These are phyloP conservation scores for Eremophila alpestris DNA, from an alignment of 2,797 vertebrate genomes.

Conservation along the genomic window DNA sequence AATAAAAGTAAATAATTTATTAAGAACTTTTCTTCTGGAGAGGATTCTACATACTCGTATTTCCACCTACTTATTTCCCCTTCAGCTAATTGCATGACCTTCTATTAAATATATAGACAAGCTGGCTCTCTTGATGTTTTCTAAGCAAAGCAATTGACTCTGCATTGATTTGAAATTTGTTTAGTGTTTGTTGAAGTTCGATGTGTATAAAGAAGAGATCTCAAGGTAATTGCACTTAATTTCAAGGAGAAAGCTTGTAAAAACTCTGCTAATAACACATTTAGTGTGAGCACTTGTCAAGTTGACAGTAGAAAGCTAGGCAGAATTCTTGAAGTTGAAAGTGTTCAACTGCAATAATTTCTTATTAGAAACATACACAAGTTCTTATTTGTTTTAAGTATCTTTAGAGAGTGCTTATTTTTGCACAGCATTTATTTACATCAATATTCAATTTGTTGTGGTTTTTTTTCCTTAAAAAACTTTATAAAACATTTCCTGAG, in stretches of 20 bases:
- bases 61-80: background rate
- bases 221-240: background rate
- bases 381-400: background rate
- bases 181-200: background rate
- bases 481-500: background rate
- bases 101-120: background rate
- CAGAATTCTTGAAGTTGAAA: background rate
- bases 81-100: background rate
- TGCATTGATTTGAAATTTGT: conserved; percentile 11
- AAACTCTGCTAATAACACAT: background rate
- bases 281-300: background rate
- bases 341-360: background rate
- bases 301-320: background rate
- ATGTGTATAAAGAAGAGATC: background rate
- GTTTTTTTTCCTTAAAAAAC: background rate
- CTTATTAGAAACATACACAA: background rate
- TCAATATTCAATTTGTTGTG: background rate
- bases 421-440: background rate
- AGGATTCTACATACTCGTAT: background rate
- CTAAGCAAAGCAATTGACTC: background rate
- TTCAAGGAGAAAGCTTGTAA: background rate
- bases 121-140: background rate
- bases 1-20: background rate
- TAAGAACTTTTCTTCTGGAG: background rate
- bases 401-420: background rate